Base-by-base conservation (phyloP, 2,113 vertebrate species). In the Grus americana region DNA sequence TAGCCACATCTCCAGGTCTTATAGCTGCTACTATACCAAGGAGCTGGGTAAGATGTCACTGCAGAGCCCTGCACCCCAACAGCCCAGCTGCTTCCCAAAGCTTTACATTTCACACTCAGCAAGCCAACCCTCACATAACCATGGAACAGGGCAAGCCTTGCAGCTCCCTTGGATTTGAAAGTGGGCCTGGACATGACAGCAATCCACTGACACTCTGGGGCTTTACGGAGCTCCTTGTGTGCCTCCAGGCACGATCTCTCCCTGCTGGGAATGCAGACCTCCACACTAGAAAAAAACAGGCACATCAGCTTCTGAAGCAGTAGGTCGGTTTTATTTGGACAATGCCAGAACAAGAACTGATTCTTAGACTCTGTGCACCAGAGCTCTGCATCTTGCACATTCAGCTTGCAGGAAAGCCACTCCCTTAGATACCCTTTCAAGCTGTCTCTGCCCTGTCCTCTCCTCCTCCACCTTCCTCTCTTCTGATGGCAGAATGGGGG, bases 401-500 rank as follows among this genome's bases (percentile, higher is more conserved):
- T 58, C 78, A 75, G 57, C 74, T 49, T 24, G 70, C 54, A 75
- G 47, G 34, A 82, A 22, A 92, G 85, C 79, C 85, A 21, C 79
- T 90, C 88, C 92, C 73, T 71, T 6, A 19, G 16, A 74, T 8
- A 67, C 1, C 44, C 83, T 46, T 40, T 24, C 67, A 11, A 57
- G 49, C 20, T 0, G 0, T 11, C 47, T n/a, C 65, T 36, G 21
- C 11, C 40, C 40, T 42, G 40, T 42, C 42, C 30, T 30, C 54
- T 52, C 66, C 57, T 63, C 36, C 36, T 71, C 54, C 66, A 42
- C 19, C 21, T 22, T 65, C 38, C 26, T 8, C 21, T 32, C n/a
- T 40, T 32, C 46, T n/a, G 24, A 20, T 0, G 8, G 79, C 47
- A 74, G 61, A 12, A 42, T 1, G 2, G 4, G 32, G 40, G 6